These are phyloP conservation scores for Enteromius mattozi DNA, from an alignment of 2,797 vertebrate genomes.

Conservation along the genomic window DNA sequence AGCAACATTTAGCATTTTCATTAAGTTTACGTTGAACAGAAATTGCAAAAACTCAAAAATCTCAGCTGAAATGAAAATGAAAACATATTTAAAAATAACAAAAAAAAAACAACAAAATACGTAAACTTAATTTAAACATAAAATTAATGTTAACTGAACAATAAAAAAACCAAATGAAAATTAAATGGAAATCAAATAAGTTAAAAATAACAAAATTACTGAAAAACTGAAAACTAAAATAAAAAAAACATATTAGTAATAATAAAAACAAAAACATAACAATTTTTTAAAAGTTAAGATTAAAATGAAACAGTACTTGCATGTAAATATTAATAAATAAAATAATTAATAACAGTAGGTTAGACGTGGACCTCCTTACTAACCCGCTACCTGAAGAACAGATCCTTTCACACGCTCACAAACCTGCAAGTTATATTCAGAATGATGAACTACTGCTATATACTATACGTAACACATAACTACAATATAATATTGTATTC, in stretches of 20 bases:
- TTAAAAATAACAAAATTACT: background rate
- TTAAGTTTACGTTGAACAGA: too few species aligned
- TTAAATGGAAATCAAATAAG: too few species aligned
- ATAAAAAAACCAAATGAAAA: too few species aligned
- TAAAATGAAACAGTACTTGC: background rate
- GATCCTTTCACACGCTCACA: background rate
- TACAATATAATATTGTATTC: too few species aligned
- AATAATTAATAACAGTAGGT: background rate
- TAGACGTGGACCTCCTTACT: background rate
- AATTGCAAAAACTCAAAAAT: too few species aligned
- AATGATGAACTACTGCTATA: background rate
- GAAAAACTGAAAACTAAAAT: background rate
- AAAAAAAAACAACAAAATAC: too few species aligned
- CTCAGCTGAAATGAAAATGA: too few species aligned
- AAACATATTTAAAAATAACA: too few species aligned
- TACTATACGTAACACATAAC: too few species aligned
- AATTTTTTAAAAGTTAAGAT: background rate
- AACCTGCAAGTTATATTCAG: background rate
- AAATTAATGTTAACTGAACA: too few species aligned
- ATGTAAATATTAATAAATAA: background rate
- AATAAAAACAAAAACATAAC: background rate
- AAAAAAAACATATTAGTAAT: background rate
- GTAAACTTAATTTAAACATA: too few species aligned
- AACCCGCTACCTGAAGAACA: background rate
- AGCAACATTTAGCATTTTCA: too few species aligned